A percentile compares a stretch with the other conserved stretches of the same genome.
These are phyloP conservation scores for Mystacornis crossleyi DNA, from an alignment of 2,113 vertebrate genomes.

Conservation along the genomic window DNA sequence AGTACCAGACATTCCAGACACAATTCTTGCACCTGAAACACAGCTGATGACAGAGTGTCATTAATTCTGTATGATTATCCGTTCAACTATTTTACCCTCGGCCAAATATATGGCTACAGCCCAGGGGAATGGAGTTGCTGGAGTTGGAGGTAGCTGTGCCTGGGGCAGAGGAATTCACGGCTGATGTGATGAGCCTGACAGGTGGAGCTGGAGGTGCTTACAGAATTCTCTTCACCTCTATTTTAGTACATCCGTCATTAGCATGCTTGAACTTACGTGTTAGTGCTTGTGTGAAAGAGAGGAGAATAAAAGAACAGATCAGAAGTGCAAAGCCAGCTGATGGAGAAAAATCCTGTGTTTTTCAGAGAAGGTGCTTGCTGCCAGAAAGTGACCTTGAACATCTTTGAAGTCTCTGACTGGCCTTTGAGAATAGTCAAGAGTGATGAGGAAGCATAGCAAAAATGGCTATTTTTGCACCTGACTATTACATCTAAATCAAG, in stretches of 20 bases:
- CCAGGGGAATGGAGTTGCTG: background rate
- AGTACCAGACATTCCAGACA: background rate
- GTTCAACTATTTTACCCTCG: background rate
- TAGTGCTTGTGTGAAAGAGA: background rate
- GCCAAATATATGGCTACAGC: background rate
- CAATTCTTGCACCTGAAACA: background rate
- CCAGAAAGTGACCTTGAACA: background rate
- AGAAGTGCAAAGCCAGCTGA: background rate
- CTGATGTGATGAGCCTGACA: background rate
- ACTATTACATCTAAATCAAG: background rate
- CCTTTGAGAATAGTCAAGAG: background rate
- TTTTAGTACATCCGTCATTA: background rate
- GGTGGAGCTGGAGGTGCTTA: background rate
- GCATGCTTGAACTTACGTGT: background rate
- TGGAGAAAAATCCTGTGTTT: background rate
- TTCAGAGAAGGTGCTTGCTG: background rate
- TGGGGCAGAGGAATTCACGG: background rate
- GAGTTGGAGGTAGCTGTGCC: background rate
- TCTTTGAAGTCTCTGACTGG: background rate
- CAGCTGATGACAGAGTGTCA: background rate
- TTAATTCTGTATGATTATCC: background rate
- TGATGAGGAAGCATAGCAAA: background rate
- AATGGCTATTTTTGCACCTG: background rate
- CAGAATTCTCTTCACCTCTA: constrained; percentile 7
- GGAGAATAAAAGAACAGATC: background rate